A percentile compares a stretch with the other conserved stretches of the same genome.
These are phyloP conservation scores for Podargus strigoides DNA, from an alignment of 2,797 vertebrate genomes.

Conservation along the genomic window DNA sequence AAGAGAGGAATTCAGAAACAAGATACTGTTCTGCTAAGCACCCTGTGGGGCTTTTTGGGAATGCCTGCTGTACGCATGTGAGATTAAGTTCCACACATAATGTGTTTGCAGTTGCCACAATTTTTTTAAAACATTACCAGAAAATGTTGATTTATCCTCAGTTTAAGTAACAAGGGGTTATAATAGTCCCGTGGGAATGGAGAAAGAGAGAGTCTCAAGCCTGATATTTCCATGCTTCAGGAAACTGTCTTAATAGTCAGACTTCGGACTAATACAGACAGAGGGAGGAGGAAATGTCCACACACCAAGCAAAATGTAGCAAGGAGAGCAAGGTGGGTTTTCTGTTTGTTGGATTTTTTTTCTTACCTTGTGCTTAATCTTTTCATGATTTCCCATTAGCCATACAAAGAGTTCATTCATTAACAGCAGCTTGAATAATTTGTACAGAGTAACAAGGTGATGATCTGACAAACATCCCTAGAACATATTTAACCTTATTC, in stretches of 20 bases:
- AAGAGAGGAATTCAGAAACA: not conserved
- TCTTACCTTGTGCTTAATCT: not conserved
- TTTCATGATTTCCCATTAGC: not conserved
- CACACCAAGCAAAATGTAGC: not conserved
- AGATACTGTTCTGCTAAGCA: fast-evolving
- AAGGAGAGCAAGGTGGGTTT: not conserved
- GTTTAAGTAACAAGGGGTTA: not conserved
- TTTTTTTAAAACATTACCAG: not conserved
- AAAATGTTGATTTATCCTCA: not conserved
- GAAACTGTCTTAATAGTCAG: not conserved
- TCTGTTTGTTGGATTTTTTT: not conserved
- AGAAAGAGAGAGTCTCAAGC: not conserved
- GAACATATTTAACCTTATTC: not conserved
- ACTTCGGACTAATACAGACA: not conserved
- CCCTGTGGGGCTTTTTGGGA: not conserved
- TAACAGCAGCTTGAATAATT: not conserved
- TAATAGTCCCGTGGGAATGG: not conserved
- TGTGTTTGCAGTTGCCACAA: not conserved
- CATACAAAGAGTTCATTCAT: not conserved
- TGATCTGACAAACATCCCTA: not conserved
- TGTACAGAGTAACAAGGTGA: not conserved
- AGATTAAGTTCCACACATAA: not conserved
- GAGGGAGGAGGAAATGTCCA: not conserved
- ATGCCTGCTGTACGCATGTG: fast-evolving
- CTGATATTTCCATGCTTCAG: not conserved